Evolutionary conservation across 2,888 invertebrate genomes (phyloP).

Genomic region (Cephus pygmeus): DNA sequence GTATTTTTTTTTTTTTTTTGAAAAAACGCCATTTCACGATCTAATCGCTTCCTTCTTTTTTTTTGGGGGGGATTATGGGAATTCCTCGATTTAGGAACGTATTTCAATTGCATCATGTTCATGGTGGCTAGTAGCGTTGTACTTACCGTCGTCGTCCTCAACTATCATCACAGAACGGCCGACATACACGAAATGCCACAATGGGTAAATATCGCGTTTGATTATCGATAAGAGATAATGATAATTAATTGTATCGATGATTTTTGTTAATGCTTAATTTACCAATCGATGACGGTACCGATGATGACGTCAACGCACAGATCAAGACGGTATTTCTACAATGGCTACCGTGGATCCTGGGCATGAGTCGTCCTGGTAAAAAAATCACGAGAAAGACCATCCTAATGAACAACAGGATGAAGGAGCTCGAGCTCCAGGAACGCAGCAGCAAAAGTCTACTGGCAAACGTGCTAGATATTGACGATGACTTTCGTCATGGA

Average conservation of each 20-base stretch:
- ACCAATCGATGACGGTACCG: background rate
- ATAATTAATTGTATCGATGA: background rate
- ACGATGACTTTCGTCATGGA: slow-evolving; percentile 90
- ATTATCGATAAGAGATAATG: background rate
- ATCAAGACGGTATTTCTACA: slow-evolving; percentile 94
- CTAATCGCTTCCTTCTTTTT: slow-evolving; percentile 58
- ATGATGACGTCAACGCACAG: slow-evolving; percentile 67
- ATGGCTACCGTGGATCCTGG: slow-evolving; percentile 96
- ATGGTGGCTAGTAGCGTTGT: slow-evolving; percentile 99
- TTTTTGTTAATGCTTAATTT: background rate
- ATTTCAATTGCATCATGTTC: slow-evolving; percentile 99
- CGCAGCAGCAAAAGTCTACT: slow-evolving; percentile 92
- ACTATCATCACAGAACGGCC: slow-evolving; percentile 96
- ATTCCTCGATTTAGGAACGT: slow-evolving; percentile 81
- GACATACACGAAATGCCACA: slow-evolving; percentile 97
- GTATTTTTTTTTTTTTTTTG: too few species aligned
- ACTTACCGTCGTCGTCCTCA: slow-evolving; percentile 94
- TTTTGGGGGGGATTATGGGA: slow-evolving; percentile 47
- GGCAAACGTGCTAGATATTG: slow-evolving; percentile 95
- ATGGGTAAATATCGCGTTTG: slow-evolving; percentile 79
- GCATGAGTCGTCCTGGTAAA: slow-evolving; percentile 96
- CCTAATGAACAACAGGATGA: slow-evolving; percentile 90
- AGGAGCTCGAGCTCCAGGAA: slow-evolving; percentile 92
- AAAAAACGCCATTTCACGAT: slow-evolving; percentile 24
- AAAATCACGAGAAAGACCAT: slow-evolving; percentile 92